These are phyloP conservation scores for Notarius lentiginosus DNA, from an alignment of 2,113 vertebrate genomes.

Conservation along the genomic window DNA sequence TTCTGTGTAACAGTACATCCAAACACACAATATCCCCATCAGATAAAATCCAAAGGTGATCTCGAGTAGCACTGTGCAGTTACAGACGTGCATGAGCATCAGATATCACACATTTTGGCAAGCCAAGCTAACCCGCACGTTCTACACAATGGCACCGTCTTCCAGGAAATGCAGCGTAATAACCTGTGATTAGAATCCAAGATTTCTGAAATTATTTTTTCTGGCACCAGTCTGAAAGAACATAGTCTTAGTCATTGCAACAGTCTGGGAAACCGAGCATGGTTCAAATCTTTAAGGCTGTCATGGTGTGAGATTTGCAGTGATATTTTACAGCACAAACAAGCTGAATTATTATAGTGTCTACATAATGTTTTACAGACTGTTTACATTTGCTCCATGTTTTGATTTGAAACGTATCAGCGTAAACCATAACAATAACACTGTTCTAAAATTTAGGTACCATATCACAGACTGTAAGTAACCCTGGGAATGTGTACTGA, in stretches of 20 bases:
- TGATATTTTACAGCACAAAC: not conserved
- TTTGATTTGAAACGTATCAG: not conserved
- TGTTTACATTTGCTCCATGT: not conserved
- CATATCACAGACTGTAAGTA: not conserved
- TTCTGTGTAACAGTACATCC: not conserved
- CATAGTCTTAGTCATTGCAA: not conserved
- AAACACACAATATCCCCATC: not conserved
- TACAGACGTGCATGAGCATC: not conserved
- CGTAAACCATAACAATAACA: not conserved
- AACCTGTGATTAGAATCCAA: not conserved
- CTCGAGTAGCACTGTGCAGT: not conserved
- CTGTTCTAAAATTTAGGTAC: not conserved
- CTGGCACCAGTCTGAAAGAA: not conserved
- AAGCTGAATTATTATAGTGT: not conserved
- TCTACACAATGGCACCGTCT: not conserved
- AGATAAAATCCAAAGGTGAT: not conserved
- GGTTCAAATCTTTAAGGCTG: not conserved
- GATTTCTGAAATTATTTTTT: not conserved
- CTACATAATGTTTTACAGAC: not conserved
- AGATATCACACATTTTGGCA: not conserved
- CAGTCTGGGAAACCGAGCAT: not conserved
- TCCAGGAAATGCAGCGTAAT: not conserved
- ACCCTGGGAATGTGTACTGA: not conserved
- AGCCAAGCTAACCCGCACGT: constrained; percentile 24
- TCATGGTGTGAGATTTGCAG: not conserved